Percentiles rank a stretch among this genome's conserved stretches.
Conservation (phyloP, 2,797 vertebrate species). For the Denticeps clupeoides region DNA sequence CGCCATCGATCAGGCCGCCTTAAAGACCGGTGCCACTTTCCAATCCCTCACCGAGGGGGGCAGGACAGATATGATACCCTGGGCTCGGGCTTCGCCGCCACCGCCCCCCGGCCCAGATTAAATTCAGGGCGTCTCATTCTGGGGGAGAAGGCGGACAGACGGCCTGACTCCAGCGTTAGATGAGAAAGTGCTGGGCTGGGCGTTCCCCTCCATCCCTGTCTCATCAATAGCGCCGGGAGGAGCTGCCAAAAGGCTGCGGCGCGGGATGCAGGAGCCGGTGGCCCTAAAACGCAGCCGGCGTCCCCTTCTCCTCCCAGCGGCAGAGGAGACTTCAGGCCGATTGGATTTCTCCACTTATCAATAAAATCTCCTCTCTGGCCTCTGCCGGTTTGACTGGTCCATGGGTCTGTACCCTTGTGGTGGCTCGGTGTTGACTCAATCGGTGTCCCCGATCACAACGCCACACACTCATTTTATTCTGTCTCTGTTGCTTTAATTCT, state of each 20-base stretch:
- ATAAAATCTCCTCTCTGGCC: constrained; percentile 47
- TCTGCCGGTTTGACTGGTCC: constrained; percentile 32
- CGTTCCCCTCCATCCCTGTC: constrained; percentile 39
- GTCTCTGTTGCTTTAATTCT: too few relatives aligned
- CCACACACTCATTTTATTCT: too few relatives aligned
- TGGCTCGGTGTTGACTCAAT: neutral
- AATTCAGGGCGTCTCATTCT: constrained; percentile 43
- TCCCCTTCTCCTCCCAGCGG: constrained; percentile 28
- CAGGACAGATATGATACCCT: constrained; percentile 60
- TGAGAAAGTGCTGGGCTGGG: constrained; percentile 47
- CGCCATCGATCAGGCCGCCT: constrained; percentile 67
- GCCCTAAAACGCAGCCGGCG: too few relatives aligned
- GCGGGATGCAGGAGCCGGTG: too few relatives aligned
- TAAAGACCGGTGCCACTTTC: constrained; percentile 69
- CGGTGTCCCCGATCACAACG: too few relatives aligned
- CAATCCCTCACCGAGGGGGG: constrained; percentile 55
- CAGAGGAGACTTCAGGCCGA: constrained; percentile 46
- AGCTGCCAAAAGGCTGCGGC: constrained; percentile 48
- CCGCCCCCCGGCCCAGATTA: constrained; percentile 43
- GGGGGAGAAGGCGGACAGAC: constrained; percentile 61
- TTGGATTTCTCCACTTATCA: constrained; percentile 69
- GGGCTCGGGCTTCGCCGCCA: constrained; percentile 46
- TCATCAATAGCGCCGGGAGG: constrained; percentile 53
- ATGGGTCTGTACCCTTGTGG: constrained; percentile 44
- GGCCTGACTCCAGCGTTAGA: constrained; percentile 62